phyloP scores from a whole-genome alignment of 2,113 vertebrate species.

The Oncorhynchus masou region DNA sequence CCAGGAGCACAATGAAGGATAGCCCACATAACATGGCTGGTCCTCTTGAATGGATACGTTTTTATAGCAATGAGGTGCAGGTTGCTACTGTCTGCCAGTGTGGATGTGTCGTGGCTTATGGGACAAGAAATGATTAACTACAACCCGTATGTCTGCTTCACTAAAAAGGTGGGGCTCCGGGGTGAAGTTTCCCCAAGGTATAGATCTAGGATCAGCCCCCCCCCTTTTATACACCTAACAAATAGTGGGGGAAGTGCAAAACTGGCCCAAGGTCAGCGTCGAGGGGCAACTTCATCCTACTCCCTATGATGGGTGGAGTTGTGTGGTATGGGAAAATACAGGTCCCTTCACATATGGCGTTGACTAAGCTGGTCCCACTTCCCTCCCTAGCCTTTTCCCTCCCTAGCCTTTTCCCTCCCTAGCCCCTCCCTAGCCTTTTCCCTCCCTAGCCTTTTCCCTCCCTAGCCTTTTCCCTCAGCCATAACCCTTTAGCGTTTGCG shows the following conservation, averaged over 20 bases:
- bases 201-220: no score
- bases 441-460: background rate
- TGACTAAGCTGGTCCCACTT: background rate
- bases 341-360: slow-evolving; percentile 37
- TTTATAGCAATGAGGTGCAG: background rate
- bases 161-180: background rate
- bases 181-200: no score
- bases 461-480: background rate
- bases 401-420: background rate
- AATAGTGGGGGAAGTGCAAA: no score
- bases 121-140: slow-evolving; percentile 55
- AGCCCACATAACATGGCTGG: slow-evolving; percentile 38
- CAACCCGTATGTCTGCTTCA: background rate
- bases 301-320: background rate
- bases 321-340: slow-evolving; percentile 47
- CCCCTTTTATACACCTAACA: no score
- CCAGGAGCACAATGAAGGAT: slow-evolving; percentile 30
- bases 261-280: no score
- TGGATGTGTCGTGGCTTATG: background rate
- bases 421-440: no score
- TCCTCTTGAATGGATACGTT: background rate
- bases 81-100: background rate
- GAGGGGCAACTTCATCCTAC: background rate
- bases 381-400: background rate
- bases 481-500: no score